phyloP scores from a whole-genome alignment of 2,797 vertebrate species.

The Lacerta bilineata region DNA sequence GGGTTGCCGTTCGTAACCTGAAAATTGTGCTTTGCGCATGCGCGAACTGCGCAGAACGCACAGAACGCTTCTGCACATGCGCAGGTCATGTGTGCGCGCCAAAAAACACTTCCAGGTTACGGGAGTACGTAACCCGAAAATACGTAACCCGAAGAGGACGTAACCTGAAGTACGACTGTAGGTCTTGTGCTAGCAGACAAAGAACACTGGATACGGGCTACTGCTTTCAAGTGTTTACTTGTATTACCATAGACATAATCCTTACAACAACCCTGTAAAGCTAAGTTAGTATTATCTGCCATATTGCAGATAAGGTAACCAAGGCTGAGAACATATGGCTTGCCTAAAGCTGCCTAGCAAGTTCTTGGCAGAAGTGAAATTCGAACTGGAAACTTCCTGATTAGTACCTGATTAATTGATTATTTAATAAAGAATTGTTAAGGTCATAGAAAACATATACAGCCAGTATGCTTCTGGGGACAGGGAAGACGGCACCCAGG shows the following conservation, averaged over 20 bases:
- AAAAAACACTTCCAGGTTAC: too few relatives aligned
- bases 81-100: too few relatives aligned
- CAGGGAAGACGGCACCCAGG: neutral
- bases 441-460: neutral
- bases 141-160: too few relatives aligned
- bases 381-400: neutral
- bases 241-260: neutral
- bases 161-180: too few relatives aligned
- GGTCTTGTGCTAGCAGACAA: too few relatives aligned
- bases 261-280: constrained; percentile 6
- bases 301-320: neutral
- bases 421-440: neutral
- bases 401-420: neutral
- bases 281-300: constrained; percentile 4
- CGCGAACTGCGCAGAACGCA: too few relatives aligned
- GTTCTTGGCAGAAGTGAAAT: neutral
- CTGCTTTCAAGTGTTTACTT: neutral
- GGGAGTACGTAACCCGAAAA: too few relatives aligned
- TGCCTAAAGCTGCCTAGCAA: neutral
- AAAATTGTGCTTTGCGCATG: too few relatives aligned
- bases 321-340: neutral
- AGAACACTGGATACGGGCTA: neutral
- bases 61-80: too few relatives aligned
- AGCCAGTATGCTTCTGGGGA: neutral
- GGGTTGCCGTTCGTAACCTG: too few relatives aligned